Evolutionary conservation across 2,113 vertebrate species (phyloP).

Genomic region (Camelus dromedarius): DNA sequence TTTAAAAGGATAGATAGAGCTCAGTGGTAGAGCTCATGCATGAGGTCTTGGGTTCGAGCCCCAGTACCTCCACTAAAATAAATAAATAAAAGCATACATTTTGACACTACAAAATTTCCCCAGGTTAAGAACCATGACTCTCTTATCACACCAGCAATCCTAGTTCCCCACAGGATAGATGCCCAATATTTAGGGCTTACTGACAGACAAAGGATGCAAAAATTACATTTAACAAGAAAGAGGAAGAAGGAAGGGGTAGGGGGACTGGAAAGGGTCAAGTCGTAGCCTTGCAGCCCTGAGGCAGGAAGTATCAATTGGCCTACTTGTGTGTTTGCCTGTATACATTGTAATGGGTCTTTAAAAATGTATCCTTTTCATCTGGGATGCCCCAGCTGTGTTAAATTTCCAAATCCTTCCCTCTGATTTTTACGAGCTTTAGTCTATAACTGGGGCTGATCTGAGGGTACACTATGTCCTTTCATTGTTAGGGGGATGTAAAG

Average conservation of each 20-base stretch:
- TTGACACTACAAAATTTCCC: background rate
- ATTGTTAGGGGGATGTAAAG: background rate
- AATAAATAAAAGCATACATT: background rate
- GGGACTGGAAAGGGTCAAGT: background rate
- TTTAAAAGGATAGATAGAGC: background rate
- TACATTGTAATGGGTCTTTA: background rate
- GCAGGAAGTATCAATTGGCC: conserved; percentile 40
- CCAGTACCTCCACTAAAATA: too few relatives aligned
- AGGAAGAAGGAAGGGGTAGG: background rate
- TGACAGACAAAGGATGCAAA: background rate
- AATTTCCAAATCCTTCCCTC: conserved; percentile 45
- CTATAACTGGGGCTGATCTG: background rate
- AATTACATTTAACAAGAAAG: background rate
- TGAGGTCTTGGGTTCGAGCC: too few relatives aligned
- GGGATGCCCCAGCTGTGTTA: conserved; percentile 19
- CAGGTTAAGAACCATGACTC: background rate
- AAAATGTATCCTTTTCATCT: conserved; percentile 43
- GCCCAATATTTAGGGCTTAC: background rate
- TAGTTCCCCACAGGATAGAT: background rate
- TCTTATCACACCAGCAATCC: background rate
- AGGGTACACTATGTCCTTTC: background rate
- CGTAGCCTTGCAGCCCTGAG: background rate
- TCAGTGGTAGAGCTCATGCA: too few relatives aligned
- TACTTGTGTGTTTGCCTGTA: background rate
- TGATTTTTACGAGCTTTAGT: conserved; percentile 35